Percentiles rank a stretch among this genome's conserved stretches.
phyloP scores from a whole-genome alignment of 2,888 invertebrate species.

The Bembecia ichneumoniformis region DNA sequence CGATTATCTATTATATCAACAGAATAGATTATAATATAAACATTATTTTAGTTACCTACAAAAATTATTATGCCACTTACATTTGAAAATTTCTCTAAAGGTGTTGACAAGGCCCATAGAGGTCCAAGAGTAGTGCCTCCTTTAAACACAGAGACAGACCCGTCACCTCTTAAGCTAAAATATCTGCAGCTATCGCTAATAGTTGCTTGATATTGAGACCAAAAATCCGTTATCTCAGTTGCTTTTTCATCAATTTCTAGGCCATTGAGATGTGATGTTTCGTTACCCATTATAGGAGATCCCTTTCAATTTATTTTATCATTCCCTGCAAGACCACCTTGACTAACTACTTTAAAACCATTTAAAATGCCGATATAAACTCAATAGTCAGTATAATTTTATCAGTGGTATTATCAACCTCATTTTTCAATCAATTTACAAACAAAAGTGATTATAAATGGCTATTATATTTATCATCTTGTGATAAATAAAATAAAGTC shows the following conservation, averaged over 20 bases:
- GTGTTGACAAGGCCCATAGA: constrained; percentile 76
- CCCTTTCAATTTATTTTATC: neutral
- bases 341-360: too few relatives aligned
- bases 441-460: too few relatives aligned
- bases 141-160: constrained; percentile 81
- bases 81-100: constrained; percentile 83
- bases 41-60: neutral
- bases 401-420: neutral
- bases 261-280: constrained; percentile 79
- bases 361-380: too few relatives aligned
- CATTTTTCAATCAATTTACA: too few relatives aligned
- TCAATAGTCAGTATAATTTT: neutral
- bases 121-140: constrained; percentile 79
- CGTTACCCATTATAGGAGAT: constrained; percentile 79
- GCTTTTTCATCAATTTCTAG: constrained; percentile 83
- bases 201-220: constrained; percentile 79
- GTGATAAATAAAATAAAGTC: too few relatives aligned
- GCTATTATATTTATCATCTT: too few relatives aligned
- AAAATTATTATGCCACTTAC: constrained; percentile 49
- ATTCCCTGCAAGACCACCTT: neutral
- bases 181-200: constrained; percentile 70
- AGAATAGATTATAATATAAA: neutral
- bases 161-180: constrained; percentile 67
- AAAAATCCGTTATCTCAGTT: constrained; percentile 83
- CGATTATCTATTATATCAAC: neutral